Evolutionary conservation across 2,113 vertebrate genomes (phyloP).

Genomic region (Dicrurus megarhynchus): DNA sequence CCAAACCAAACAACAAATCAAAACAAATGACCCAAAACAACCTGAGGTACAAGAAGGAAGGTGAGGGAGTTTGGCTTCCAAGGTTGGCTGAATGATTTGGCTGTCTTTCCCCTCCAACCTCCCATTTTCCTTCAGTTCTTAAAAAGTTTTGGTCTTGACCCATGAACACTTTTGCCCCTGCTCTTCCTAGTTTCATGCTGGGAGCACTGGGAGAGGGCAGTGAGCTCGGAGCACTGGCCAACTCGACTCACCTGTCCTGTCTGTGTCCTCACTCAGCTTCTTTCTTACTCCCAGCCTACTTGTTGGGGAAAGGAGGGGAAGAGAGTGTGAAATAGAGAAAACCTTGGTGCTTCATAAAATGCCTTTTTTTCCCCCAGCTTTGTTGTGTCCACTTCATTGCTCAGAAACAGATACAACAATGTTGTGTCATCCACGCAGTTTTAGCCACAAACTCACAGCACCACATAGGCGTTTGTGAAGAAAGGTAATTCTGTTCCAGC

Average conservation of each 20-base stretch:
- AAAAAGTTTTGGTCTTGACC: background rate
- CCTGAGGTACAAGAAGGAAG: background rate
- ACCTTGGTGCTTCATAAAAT: background rate
- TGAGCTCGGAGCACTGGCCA: background rate
- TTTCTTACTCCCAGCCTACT: background rate
- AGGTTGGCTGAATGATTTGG: background rate
- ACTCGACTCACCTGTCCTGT: accelerated
- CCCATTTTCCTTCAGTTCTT: background rate
- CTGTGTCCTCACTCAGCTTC: background rate
- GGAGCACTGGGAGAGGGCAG: background rate
- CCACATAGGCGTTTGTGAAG: background rate
- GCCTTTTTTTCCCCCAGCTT: accelerated
- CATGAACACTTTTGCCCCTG: background rate
- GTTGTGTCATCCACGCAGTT: background rate
- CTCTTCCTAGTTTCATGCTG: background rate
- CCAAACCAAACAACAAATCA: background rate
- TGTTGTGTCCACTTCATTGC: background rate
- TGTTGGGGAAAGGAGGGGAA: background rate
- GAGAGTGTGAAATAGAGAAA: background rate
- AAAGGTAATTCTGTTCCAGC: background rate
- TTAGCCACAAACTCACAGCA: background rate
- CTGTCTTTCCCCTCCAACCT: background rate
- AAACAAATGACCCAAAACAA: background rate
- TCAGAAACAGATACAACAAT: background rate
- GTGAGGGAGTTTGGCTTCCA: background rate